Base-by-base conservation (phyloP, 2,888 invertebrate genomes). In the Clunio marinus region DNA sequence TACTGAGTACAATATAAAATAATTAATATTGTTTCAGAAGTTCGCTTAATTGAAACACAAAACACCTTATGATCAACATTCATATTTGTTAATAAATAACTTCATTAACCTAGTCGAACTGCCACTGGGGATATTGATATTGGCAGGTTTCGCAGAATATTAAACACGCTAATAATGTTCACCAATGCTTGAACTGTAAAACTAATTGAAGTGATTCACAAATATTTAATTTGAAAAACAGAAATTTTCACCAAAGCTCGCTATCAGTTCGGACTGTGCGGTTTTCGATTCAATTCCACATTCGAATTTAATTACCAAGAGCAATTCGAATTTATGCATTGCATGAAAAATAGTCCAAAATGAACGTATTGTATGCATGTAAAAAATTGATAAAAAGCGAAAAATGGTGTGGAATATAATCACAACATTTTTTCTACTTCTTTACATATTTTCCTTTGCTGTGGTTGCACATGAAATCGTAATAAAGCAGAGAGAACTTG, bases 151-250 rank as follows among this genome's bases (percentile, higher is more conserved):
- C n/a, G n/a, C n/a, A n/a, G n/a, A n/a, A 7, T 7, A 7, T 45
- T 22, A 51, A 28, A 58, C 27, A 27, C 7, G 41, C 41, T 41
- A 41, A 41, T 41, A 41, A 41, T n/a, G n/a, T n/a, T n/a, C n/a
- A n/a, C n/a, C n/a, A n/a, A n/a, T 41, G 41, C 41, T 15, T 10
- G 41, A 41, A 41, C n/a, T n/a, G n/a, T n/a, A 41, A 41, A 24
- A 25, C 55, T 58, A 58, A 58, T 58, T 58, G 57, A n/a, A 58
- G 57, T 15, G 51, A 27, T 58, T 58, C 27, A 58, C 57, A 58
- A 58, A 58, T 58, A 58, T 58, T 58, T 58, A 28, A 58, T 58
- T 58, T 25, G 15, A 13, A n/a, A n/a, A n/a, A n/a, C n/a, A n/a
- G n/a, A n/a, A 27, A 10, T 27, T 58, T n/a, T n/a, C 57, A 15